phyloP scores from a whole-genome alignment of 2,797 vertebrate species.

The Alcedo quadribrachys region DNA sequence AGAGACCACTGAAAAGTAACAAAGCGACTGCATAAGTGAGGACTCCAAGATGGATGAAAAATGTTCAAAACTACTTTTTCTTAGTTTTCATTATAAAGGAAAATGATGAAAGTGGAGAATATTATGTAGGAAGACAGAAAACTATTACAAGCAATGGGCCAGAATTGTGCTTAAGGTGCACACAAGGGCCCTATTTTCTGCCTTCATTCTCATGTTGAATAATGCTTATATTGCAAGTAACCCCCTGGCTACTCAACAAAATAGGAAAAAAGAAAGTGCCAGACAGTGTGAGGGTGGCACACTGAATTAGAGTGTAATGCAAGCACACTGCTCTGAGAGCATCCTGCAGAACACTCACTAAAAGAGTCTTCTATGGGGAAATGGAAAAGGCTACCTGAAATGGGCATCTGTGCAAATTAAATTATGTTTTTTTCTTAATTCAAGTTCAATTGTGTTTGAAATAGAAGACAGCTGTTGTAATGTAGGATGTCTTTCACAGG shows the following conservation, averaged over 20 bases:
- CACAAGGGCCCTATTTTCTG: neutral
- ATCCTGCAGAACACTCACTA: neutral
- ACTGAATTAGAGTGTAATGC: neutral
- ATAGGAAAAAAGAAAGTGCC: neutral
- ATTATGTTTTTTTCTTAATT: neutral
- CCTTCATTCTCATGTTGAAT: neutral
- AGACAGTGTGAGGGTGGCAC: neutral
- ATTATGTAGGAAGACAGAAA: constrained; percentile 18
- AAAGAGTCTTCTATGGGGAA: neutral
- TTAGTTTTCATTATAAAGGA: neutral
- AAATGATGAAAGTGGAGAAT: constrained; percentile 1
- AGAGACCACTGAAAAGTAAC: neutral
- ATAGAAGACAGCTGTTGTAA: fast-evolving
- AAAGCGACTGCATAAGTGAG: neutral
- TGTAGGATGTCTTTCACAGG: neutral
- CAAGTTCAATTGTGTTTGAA: neutral
- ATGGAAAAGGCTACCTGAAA: neutral
- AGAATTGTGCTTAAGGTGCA: neutral
- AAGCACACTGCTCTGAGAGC: neutral
- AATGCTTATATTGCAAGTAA: neutral
- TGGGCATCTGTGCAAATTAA: neutral
- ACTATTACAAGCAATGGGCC: neutral
- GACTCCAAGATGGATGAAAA: neutral
- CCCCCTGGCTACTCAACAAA: neutral
- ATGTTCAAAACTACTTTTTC: neutral